These are phyloP conservation scores for Apeira syringaria DNA, from an alignment of 2,888 invertebrate species.

Conservation along the genomic window DNA sequence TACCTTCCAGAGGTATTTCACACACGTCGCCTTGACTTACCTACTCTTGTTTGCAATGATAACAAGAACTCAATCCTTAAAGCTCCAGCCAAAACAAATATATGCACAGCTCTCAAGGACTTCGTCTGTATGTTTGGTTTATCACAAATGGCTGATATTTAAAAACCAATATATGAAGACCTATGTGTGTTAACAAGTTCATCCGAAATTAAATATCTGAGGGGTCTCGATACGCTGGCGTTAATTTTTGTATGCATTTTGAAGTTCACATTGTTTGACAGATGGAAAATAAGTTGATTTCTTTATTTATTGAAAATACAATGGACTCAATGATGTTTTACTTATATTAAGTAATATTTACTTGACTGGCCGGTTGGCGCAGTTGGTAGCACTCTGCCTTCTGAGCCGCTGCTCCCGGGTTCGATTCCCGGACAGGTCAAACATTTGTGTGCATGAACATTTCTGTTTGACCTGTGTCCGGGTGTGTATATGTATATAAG, in stretches of 20 bases:
- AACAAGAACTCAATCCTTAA: slow-evolving; percentile 66
- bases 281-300: neutral
- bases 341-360: no score
- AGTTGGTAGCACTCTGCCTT: no score
- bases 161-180: neutral
- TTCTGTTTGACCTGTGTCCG: no score
- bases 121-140: slow-evolving; percentile 39
- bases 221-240: neutral
- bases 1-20: slow-evolving; percentile 18
- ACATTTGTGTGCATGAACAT: no score
- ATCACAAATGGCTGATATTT: slow-evolving; percentile 23
- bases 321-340: no score
- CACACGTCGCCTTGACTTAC: slow-evolving; percentile 22
- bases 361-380: no score
- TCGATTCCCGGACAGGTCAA: no score
- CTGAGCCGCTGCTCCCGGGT: no score
- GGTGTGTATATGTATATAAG: no score
- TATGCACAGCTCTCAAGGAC: slow-evolving; percentile 65
- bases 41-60: slow-evolving; percentile 69
- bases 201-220: no score
- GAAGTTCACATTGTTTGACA: neutral
- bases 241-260: neutral
- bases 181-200: no score
- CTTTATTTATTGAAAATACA: neutral
- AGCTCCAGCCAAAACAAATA: slow-evolving; percentile 71